These are phyloP conservation scores for Meteorus cinctellus DNA, from an alignment of 2,888 invertebrate genomes.

Conservation along the genomic window DNA sequence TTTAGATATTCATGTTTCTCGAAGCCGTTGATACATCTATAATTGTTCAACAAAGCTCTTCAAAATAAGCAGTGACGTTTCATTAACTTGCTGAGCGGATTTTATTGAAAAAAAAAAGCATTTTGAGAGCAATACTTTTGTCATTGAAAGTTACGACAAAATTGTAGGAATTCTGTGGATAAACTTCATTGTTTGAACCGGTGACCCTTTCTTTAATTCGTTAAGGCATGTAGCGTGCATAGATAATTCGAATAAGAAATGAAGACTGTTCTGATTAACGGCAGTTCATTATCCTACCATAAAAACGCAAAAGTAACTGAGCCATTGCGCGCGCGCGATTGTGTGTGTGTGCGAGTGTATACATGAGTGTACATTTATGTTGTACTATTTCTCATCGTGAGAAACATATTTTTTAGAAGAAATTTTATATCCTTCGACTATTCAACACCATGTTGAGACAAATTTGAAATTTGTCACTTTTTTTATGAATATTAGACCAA, in stretches of 20 bases:
- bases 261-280: background rate
- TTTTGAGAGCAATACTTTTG: too few relatives aligned
- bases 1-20: too few relatives aligned
- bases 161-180: background rate
- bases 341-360: background rate
- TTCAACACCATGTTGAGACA: background rate
- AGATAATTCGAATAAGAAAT: background rate
- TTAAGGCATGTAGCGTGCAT: background rate
- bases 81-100: too few relatives aligned
- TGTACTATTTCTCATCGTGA: background rate
- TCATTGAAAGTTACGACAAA: background rate
- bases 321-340: background rate
- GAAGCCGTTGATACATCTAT: background rate
- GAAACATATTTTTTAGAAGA: background rate
- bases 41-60: background rate
- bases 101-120: too few relatives aligned
- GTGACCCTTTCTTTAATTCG: background rate
- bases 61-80: background rate
- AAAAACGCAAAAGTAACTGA: background rate
- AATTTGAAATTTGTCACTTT: background rate
- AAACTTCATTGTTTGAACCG: background rate
- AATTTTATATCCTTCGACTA: background rate
- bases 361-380: background rate
- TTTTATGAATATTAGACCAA: background rate
- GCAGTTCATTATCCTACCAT: background rate